Conservation (phyloP, 1,140 invertebrate genomes). For the Drosophila funebris region DNA sequence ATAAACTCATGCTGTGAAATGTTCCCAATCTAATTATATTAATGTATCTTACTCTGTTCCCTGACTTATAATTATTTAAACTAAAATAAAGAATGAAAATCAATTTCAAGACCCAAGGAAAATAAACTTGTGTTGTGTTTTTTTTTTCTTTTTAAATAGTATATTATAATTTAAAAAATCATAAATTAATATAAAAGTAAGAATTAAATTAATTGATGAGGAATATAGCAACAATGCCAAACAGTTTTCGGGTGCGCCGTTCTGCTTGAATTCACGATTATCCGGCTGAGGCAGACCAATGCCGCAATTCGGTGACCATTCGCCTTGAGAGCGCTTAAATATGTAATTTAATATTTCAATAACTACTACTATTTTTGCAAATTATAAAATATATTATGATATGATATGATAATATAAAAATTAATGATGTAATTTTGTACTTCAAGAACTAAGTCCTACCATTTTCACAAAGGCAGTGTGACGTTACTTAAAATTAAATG, state of each 20-base stretch:
- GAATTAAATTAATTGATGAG: conserved; percentile 70
- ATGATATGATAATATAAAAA: too few species aligned
- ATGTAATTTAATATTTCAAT: too few species aligned
- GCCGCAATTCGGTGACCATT: conserved; percentile 92
- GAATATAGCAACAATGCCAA: conserved; percentile 86
- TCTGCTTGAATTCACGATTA: conserved; percentile 91
- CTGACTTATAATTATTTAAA: neutral
- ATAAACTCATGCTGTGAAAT: too few species aligned
- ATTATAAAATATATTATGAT: too few species aligned
- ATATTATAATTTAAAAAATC: conserved; percentile 76
- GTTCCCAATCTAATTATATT: too few species aligned
- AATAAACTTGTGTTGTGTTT: conserved; percentile 16
- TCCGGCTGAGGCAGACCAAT: conserved; percentile 92
- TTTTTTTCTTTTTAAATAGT: conserved; percentile 64
- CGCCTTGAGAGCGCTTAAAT: conserved; percentile 90
- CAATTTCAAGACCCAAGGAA: neutral
- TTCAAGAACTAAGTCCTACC: too few species aligned
- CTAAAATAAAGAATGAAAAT: neutral
- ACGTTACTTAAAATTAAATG: too few species aligned
- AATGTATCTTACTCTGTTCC: neutral
- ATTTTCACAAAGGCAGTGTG: too few species aligned
- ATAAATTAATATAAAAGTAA: conserved; percentile 81
- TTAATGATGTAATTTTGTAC: too few species aligned
- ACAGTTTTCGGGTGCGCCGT: conserved; percentile 91
- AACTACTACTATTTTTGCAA: too few species aligned